Conservation (phyloP, 2,113 vertebrate species). For the Cettia cetti region DNA sequence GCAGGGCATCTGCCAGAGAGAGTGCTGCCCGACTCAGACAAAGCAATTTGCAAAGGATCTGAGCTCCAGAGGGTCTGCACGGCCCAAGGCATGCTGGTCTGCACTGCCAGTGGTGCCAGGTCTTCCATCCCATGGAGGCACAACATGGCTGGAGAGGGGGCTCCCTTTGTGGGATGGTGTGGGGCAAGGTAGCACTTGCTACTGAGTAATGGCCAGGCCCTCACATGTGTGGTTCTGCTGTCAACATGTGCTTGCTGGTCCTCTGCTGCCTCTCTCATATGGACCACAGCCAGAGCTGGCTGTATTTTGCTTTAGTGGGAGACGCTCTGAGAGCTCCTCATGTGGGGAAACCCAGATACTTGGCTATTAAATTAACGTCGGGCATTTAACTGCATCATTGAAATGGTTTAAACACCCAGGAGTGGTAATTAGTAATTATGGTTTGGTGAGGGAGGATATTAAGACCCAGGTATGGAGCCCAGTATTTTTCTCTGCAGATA, state of each 20-base stretch:
- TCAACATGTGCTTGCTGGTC: not conserved
- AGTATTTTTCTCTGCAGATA: conserved; percentile 42
- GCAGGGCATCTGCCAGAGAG: not conserved
- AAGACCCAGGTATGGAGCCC: conserved; percentile 38
- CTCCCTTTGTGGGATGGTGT: not conserved
- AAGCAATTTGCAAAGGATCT: not conserved
- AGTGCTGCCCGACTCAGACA: not conserved
- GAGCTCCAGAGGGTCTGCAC: not conserved
- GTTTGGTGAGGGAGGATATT: conserved; percentile 44
- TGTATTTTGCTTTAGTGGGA: not conserved
- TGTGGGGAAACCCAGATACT: conserved; percentile 14
- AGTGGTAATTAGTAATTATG: conserved; percentile 35
- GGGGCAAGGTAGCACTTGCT: not conserved
- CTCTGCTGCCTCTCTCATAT: not conserved
- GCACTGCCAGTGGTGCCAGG: accelerated
- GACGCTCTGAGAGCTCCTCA: not conserved
- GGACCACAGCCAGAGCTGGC: not conserved
- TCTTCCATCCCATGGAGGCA: not conserved
- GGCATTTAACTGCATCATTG: not conserved
- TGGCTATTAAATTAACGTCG: not conserved
- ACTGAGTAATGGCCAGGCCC: not conserved
- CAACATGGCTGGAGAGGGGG: not conserved
- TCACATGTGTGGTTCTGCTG: not conserved
- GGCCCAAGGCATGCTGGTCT: not conserved
- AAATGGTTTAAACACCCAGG: conserved; percentile 33